Conservation (phyloP, 2,797 vertebrate genomes). For the Micromesistius poutassou region DNA sequence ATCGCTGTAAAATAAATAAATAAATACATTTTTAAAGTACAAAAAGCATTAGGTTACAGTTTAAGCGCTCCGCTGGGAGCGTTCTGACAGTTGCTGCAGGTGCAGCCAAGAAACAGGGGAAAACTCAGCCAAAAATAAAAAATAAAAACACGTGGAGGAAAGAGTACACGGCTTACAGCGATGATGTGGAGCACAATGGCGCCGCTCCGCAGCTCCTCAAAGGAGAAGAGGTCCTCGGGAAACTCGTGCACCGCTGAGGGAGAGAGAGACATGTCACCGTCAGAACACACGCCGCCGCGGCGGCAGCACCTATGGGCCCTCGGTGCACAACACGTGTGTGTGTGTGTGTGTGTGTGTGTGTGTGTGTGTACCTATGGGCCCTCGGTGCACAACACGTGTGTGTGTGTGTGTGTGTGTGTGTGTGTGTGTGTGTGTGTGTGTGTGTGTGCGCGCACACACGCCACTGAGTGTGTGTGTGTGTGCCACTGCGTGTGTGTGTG, state of each 20-base stretch:
- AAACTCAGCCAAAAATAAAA: background rate
- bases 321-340: constrained; percentile 8
- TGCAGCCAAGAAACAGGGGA: background rate
- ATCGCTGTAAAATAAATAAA: background rate
- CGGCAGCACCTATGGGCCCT: constrained; percentile 21
- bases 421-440: background rate
- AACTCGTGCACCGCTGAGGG: constrained; percentile 91
- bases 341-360: background rate
- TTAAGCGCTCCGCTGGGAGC: background rate
- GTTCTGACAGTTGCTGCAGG: constrained; percentile 6
- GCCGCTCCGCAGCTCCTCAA: constrained; percentile 81
- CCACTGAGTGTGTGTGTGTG: constrained; percentile 6
- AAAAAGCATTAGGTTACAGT: background rate
- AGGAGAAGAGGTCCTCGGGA: constrained; percentile 88
- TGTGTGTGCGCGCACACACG: background rate
- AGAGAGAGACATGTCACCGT: constrained; percentile 59
- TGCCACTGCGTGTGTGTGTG: too few species aligned
- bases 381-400: constrained; percentile 1
- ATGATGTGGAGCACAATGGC: constrained; percentile 86
- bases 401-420: background rate
- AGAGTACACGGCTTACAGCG: constrained; percentile 79
- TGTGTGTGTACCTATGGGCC: constrained; percentile 6
- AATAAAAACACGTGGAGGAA: background rate
- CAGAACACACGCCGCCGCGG: constrained; percentile 40
- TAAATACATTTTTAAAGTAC: background rate